A percentile compares a stretch with the other conserved stretches of the same genome.
Evolutionary conservation across 1,140 invertebrate genomes (phyloP).

Genomic region (Caenorhabditis latens): DNA sequence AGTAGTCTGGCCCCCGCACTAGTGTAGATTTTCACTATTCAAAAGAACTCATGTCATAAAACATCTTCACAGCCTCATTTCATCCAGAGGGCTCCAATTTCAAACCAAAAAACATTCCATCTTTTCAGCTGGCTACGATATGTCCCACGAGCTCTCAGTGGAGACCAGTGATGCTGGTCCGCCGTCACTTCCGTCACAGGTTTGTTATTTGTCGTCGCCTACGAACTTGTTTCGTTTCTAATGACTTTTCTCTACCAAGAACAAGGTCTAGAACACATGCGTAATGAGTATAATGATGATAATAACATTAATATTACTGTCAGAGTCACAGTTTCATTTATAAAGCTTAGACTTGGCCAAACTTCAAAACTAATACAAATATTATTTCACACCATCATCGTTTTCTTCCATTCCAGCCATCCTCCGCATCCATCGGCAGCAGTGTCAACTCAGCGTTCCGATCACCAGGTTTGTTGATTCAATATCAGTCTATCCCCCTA

Average conservation of each 20-base stretch:
- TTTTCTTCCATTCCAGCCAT: neutral
- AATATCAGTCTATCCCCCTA: neutral
- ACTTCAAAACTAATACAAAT: slow-evolving; percentile 44
- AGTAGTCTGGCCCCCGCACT: neutral
- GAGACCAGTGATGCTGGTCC: slow-evolving; percentile 37
- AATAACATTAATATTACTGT: too few relatives aligned
- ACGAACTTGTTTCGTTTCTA: neutral
- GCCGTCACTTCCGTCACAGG: slow-evolving; percentile 47
- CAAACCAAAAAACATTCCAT: neutral
- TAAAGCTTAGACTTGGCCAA: neutral
- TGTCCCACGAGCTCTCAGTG: slow-evolving; percentile 2
- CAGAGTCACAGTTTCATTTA: neutral
- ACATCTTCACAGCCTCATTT: too few relatives aligned
- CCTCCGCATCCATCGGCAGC: slow-evolving; percentile 14
- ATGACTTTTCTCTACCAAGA: neutral
- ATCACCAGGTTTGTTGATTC: slow-evolving; percentile 54
- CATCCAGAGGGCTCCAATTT: neutral
- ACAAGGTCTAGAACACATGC: neutral
- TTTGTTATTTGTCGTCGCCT: slow-evolving; percentile 8
- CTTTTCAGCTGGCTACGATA: slow-evolving; percentile 24
- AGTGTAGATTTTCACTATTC: too few relatives aligned
- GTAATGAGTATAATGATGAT: neutral
- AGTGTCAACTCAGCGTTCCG: slow-evolving; percentile 51
- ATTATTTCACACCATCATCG: neutral
- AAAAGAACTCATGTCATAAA: too few relatives aligned